A percentile compares a stretch with the other conserved stretches of the same genome.
These are phyloP conservation scores for Albula glossodonta DNA, from an alignment of 2,113 vertebrate genomes.

Conservation along the genomic window DNA sequence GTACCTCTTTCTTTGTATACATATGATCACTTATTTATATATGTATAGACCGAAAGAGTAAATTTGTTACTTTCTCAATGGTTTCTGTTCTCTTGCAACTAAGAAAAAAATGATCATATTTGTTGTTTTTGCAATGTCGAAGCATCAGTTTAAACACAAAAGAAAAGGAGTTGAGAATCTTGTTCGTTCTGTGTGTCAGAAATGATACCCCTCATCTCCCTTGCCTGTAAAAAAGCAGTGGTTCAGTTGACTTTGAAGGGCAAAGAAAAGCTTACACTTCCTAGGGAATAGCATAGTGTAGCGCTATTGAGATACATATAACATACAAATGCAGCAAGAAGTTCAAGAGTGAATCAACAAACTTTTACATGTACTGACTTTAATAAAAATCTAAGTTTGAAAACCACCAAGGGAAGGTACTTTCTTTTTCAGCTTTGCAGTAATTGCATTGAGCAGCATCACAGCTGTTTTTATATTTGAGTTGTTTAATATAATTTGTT, in stretches of 20 bases:
- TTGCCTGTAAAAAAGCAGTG: background rate
- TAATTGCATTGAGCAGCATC: background rate
- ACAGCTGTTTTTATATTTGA: background rate
- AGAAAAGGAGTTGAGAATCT: background rate
- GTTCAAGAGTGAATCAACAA: background rate
- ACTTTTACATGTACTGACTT: conserved; percentile 1
- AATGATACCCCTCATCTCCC: background rate
- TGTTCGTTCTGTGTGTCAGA: background rate
- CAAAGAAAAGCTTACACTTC: background rate
- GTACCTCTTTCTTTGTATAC: background rate
- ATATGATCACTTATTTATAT: background rate
- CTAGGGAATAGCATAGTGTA: background rate
- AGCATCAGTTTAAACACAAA: background rate
- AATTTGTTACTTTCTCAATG: background rate
- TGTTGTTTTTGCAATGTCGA: background rate
- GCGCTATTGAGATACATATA: background rate
- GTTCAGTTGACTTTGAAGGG: background rate
- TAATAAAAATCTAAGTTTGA: background rate
- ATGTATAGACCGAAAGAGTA: conserved; percentile 7
- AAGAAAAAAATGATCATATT: background rate
- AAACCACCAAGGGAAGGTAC: conserved; percentile 3
- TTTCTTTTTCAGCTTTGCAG: background rate
- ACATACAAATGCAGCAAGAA: background rate
- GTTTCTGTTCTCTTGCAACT: background rate
- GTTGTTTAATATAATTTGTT: too few relatives aligned